Evolutionary conservation across 2,797 vertebrate genomes (phyloP), one percentile per base, ranked within the genome.

Genomic region (Okamejei kenojei): DNA sequence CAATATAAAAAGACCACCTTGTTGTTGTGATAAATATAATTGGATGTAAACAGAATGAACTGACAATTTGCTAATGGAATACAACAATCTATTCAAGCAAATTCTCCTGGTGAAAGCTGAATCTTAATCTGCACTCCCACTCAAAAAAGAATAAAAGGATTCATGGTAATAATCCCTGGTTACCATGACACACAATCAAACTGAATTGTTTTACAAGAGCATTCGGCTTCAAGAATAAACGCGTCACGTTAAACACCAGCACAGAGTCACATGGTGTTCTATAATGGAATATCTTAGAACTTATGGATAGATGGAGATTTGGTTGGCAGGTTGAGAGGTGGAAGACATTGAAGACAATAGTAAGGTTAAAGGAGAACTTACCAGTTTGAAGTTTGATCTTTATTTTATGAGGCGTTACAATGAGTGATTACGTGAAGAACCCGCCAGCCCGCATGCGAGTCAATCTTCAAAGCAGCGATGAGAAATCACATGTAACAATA

Each of bases 11-110:
- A 32, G 19, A 15, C 58, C 82, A 63, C 15, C n/a, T 63, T 88
- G 7, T 88, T 88, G 84, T 68, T 88, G 84, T 88, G 84, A 88
- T 88, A 68, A 32, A 68, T 68, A 65, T 35, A 68, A 88, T 68
- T 88, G 65, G n/a, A 68, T n/a, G 82, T 86, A 63, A 86, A 88
- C n/a, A n/a, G 63, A 65, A 88, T 88, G 63, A 88, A 35, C 84
- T 65, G 7, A 35, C 68, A 68, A 88, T 88, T 88, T 68, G 63
- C 63, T 68, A 68, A 88, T 88, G n/a, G 63, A 65, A 68, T 88
- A 23, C 23, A 65, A n/a, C 63, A 68, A 35, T 1, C 32, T 88
- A 19, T 88, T 88, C 32, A 68, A 35, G 17, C 10, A 19, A 0
- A 0, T 32, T 65, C 61, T 88, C n/a, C 17, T 68, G 17, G 7